Conservation (phyloP, 2,797 vertebrate species). For the Rallus crepitans region DNA sequence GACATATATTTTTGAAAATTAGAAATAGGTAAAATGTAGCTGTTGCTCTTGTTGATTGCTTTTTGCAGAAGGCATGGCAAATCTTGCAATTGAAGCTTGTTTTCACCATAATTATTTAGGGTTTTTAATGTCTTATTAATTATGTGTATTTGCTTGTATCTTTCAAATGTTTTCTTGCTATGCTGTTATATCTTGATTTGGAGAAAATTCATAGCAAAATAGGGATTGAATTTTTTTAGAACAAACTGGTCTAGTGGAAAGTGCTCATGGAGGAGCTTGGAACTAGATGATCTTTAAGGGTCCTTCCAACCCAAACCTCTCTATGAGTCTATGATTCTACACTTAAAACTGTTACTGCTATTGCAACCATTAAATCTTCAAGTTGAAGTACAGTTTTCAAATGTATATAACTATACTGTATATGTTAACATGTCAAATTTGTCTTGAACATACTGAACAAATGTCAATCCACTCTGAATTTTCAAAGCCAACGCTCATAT, state of each 20-base stretch:
- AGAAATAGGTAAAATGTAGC: background rate
- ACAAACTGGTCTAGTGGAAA: too few species aligned
- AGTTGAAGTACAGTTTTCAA: background rate
- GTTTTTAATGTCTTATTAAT: background rate
- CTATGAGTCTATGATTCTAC: too few species aligned
- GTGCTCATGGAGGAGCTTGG: too few species aligned
- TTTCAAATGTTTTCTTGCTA: background rate
- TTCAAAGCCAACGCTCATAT: background rate
- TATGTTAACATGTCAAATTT: background rate
- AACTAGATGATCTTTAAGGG: too few species aligned
- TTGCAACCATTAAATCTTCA: background rate
- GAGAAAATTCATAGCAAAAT: background rate
- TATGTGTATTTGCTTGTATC: background rate
- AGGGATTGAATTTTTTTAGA: background rate
- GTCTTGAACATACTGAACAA: background rate
- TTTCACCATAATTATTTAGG: background rate
- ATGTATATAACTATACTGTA: background rate
- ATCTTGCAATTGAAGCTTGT: background rate
- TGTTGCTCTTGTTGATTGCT: background rate
- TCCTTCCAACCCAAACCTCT: too few species aligned
- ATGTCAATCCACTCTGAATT: background rate
- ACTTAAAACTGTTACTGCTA: background rate
- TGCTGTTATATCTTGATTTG: background rate
- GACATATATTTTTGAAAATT: background rate
- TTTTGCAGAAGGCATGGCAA: background rate